A percentile compares a stretch with the other conserved stretches of the same genome.
These are phyloP conservation scores for Morbakka virulenta DNA, from an alignment of 30 jellyfish, hydroid and myxozoan genomes.

Conservation along the genomic window DNA sequence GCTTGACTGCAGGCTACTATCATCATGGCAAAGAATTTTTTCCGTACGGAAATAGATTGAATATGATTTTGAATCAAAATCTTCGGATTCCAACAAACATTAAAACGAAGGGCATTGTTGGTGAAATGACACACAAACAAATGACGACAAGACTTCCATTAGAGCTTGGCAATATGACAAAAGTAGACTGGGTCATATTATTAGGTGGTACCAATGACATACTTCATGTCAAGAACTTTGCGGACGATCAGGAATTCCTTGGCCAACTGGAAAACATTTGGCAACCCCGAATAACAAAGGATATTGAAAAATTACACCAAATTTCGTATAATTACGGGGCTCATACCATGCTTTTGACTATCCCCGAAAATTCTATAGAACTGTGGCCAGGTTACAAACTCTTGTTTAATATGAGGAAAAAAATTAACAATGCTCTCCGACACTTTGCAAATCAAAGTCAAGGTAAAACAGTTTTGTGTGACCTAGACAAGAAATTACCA, in stretches of 20 bases:
- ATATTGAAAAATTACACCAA: conserved; percentile 84
- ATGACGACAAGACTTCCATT: conserved; percentile 88
- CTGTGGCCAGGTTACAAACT: conserved; percentile 94
- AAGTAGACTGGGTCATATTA: conserved; percentile 87
- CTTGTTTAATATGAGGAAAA: conserved; percentile 76
- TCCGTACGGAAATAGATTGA: conserved; percentile 80
- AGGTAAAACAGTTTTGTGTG: conserved; percentile 84
- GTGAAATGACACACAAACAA: conserved; percentile 98
- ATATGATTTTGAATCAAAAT: conserved; percentile 23
- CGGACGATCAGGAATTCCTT: conserved; percentile 92
- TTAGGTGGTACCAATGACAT: conserved; percentile 97
- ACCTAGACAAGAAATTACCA: conserved; percentile 76
- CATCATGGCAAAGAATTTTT: conserved; percentile 83
- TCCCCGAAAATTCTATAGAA: conserved; percentile 95
- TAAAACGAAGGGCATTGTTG: conserved; percentile 92
- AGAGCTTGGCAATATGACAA: conserved; percentile 85
- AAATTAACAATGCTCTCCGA: conserved; percentile 74
- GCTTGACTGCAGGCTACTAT: conserved; percentile 96
- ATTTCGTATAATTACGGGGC: conserved; percentile 85
- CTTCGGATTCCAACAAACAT: conserved; percentile 49
- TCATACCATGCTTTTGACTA: conserved; percentile 85
- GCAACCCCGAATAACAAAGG: conserved; percentile 97
- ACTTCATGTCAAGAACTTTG: conserved; percentile 94
- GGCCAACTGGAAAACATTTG: conserved; percentile 89
- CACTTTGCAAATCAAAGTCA: conserved; percentile 68